Percentiles rank a stretch among this genome's conserved stretches.
These are phyloP conservation scores for Panagrolaimus sp. DNA, from an alignment of 1,140 invertebrate genomes.

Conservation along the genomic window DNA sequence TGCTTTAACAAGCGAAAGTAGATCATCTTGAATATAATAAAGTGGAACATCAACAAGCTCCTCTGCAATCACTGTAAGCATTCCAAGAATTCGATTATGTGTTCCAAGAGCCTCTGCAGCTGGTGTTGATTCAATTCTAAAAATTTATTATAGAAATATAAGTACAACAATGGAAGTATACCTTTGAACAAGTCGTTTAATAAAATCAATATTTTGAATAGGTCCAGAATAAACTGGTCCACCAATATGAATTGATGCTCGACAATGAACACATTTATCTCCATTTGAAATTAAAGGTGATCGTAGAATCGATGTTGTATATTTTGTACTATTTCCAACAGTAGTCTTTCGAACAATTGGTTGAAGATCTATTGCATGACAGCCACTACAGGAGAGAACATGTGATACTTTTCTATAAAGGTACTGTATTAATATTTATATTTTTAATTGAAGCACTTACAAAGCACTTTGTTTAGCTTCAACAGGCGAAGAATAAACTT, in stretches of 20 bases:
- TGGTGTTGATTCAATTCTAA: slow-evolving; percentile 59
- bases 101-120: slow-evolving; percentile 62
- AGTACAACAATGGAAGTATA: no score
- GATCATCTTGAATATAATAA: slow-evolving; percentile 68
- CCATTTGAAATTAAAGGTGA: slow-evolving; percentile 14
- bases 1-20: slow-evolving; percentile 36
- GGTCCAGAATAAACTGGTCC: slow-evolving; percentile 87
- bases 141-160: no score
- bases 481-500: slow-evolving; percentile 70
- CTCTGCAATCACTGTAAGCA: slow-evolving; percentile 63
- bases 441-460: slow-evolving; percentile 61
- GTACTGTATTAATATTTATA: neutral
- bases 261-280: slow-evolving; percentile 47
- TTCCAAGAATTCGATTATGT: slow-evolving; percentile 68
- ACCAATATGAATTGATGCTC: slow-evolving; percentile 66
- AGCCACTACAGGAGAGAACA: slow-evolving; percentile 45
- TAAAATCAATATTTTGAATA: slow-evolving; percentile 74
- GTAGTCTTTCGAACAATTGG: slow-evolving; percentile 42
- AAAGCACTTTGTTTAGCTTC: slow-evolving; percentile 77
- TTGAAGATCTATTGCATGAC: slow-evolving; percentile 40
- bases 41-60: slow-evolving; percentile 77
- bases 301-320: neutral
- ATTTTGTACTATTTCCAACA: slow-evolving; percentile 17
- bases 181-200: slow-evolving; percentile 63
- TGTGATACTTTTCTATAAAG: slow-evolving; percentile 51